Base-by-base conservation (phyloP, 2,797 vertebrate genomes). In the Erithacus rubecula region DNA sequence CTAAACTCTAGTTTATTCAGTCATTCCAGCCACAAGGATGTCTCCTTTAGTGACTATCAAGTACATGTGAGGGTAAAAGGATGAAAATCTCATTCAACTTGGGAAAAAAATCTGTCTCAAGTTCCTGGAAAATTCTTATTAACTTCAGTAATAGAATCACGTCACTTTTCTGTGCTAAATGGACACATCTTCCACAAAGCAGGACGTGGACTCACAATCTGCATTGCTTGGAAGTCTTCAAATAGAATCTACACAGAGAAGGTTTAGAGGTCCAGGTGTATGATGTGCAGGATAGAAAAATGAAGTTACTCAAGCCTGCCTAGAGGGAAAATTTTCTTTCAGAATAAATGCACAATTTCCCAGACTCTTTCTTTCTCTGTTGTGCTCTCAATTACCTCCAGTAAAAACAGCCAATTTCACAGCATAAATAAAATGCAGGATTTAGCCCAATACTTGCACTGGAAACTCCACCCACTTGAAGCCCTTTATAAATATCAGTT, bases 401-500 rank as follows among this genome's bases (percentile, higher is more conserved):
- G 43, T 12, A 94, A 75, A 56, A 90, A n/a, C 55, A 86, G n/a
- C 1, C 10, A 83, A 91, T 91, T 83, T 88, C 70, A 76, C 30
- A 65, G 72, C 55, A 63, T 21, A 22, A 72, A 49, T 36, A 88
- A 93, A 92, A 80, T 41, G 32, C 70, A 91, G 83, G 52, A 96
- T 68, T 29, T 15, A 63, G 70, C 91, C 74, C 80, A 74, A 47
- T 30, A 83, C 72, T 83, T 88, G 79, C 79, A 67, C 55, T 86
- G 55, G 26, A 92, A 93, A 95, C 87, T 63, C 94, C 87, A 91
- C 93, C 77, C 67, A 94, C 80, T 76, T 32, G 87, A 89, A 97
- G 80, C 80, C 72, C 60, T 97, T 96, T 96, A 96, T 90, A 97
- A 96, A 95, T 88, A 95, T 87, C 89, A 90, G 90, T 91, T 97